These are phyloP conservation scores for Zonitis immaculata DNA, from an alignment of 2,888 invertebrate species.

Conservation along the genomic window DNA sequence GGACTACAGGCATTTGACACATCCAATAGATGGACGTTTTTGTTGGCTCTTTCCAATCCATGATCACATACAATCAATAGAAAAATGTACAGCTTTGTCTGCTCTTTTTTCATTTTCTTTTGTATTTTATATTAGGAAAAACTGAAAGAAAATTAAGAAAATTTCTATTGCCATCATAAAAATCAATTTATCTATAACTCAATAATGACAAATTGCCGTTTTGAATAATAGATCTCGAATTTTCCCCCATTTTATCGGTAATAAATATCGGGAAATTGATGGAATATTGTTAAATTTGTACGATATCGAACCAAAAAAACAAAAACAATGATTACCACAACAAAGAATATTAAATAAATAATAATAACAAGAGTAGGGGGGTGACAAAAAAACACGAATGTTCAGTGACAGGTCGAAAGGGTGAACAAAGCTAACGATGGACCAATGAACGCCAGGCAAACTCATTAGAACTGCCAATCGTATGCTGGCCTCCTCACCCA, in stretches of 20 bases:
- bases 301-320: too few relatives aligned
- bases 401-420: constrained; percentile 41
- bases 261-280: constrained; percentile 17
- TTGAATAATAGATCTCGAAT: constrained; percentile 21
- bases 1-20: constrained; percentile 14
- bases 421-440: constrained; percentile 35
- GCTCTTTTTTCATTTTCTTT: too few relatives aligned
- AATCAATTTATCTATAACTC: constrained; percentile 9
- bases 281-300: constrained; percentile 7
- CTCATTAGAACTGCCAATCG: constrained; percentile 27
- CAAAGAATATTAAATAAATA: background rate
- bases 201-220: constrained; percentile 22
- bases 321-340: background rate
- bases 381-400: constrained; percentile 23
- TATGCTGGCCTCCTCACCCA: constrained; percentile 23
- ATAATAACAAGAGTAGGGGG: background rate
- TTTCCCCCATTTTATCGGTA: constrained; percentile 21
- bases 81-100: too few relatives aligned
- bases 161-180: background rate
- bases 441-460: constrained; percentile 19
- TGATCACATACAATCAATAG: background rate
- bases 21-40: background rate
- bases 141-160: background rate
- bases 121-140: too few relatives aligned
- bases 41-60: background rate